A percentile compares a stretch with the other conserved stretches of the same genome.
Evolutionary conservation across 2,113 vertebrate genomes (phyloP).

Genomic region (Scomber scombrus): DNA sequence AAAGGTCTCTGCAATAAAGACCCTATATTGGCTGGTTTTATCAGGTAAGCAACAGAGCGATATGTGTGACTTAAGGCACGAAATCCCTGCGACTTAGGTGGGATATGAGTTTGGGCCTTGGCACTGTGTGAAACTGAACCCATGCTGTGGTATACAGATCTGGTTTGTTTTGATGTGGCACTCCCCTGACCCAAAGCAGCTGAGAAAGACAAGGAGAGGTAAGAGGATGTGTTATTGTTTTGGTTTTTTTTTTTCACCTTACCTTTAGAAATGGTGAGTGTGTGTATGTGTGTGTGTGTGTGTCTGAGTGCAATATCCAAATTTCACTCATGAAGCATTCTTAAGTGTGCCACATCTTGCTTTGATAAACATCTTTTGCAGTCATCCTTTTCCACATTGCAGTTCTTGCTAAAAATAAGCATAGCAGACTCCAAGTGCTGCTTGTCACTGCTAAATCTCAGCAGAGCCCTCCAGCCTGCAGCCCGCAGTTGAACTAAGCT

Average conservation of each 20-base stretch:
- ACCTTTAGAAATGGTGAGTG: constrained; percentile 24
- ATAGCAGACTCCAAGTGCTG: constrained; percentile 51
- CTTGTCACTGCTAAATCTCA: constrained; percentile 66
- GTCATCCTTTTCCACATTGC: not conserved
- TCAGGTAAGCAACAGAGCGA: constrained; percentile 68
- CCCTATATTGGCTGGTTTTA: constrained; percentile 66
- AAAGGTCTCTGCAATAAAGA: constrained; percentile 74
- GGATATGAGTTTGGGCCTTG: constrained; percentile 63
- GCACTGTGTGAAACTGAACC: constrained; percentile 47
- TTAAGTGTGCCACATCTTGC: constrained; percentile 46
- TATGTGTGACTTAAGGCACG: constrained; percentile 67
- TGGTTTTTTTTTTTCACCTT: too few species aligned
- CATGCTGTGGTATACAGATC: constrained; percentile 66
- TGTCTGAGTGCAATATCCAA: constrained; percentile 2
- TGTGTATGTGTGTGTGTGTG: not conserved
- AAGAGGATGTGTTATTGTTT: not conserved
- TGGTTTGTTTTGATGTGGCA: constrained; percentile 61
- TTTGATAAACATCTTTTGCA: constrained; percentile 65
- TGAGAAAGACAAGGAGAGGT: constrained; percentile 3
- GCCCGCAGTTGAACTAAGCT: constrained; percentile 65
- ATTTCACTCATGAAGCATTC: constrained; percentile 18
- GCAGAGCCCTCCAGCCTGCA: constrained; percentile 65
- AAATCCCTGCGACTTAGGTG: constrained; percentile 61
- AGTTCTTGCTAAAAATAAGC: constrained; percentile 72
- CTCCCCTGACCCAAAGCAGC: constrained; percentile 41